Evolutionary conservation across 1,140 invertebrate genomes (phyloP).

Genomic region (silkworm (Bombyx mori)): ASM3026992v2 NC_085115.1:9814501-9815000

Average conservation of each 20-base stretch:
- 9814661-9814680: too few species aligned
- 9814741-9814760: slow-evolving; percentile 38
- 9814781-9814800: slow-evolving; percentile 63
- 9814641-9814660: too few species aligned
- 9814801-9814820: slow-evolving; percentile 50
- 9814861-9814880: slow-evolving; percentile 59
- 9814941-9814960: slow-evolving; percentile 20
- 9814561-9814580: too few species aligned
- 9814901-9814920: slow-evolving; percentile 52
- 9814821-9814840: slow-evolving; percentile 58
- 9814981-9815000: slow-evolving; percentile 28
- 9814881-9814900: slow-evolving; percentile 63
- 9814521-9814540: too few species aligned
- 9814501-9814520: too few species aligned
- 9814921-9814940: slow-evolving; percentile 33
- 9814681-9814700: too few species aligned
- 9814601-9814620: too few species aligned
- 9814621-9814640: too few species aligned
- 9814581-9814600: too few species aligned
- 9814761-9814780: slow-evolving; percentile 56
- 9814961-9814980: slow-evolving; percentile 17
- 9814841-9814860: slow-evolving; percentile 57
- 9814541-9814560: too few species aligned
- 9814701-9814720: slow-evolving; percentile 32
- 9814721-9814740: slow-evolving; percentile 70